Percentiles rank a stretch among this genome's conserved stretches.
phyloP scores from a whole-genome alignment of 1,140 invertebrate genomes.

The Heliothis virescens region DNA sequence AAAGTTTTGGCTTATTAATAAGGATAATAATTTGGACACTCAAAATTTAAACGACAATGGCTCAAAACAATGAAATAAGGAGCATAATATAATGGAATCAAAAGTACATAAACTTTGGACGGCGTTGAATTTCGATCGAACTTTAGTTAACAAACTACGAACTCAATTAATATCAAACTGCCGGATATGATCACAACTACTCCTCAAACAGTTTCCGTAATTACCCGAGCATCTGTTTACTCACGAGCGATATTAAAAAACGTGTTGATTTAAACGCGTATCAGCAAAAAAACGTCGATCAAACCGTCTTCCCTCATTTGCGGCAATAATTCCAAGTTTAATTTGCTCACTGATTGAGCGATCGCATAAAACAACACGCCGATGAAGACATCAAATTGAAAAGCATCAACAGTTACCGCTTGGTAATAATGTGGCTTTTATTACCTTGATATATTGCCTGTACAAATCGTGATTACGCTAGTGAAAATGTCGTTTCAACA shows the following conservation, averaged over 20 bases:
- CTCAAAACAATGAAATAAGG: too few relatives aligned
- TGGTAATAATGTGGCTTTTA: conserved; percentile 78
- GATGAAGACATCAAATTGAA: conserved; percentile 84
- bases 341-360: conserved; percentile 46
- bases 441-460: conserved; percentile 82
- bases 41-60: too few relatives aligned
- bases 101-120: neutral
- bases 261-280: conserved; percentile 23
- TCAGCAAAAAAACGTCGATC: conserved; percentile 34
- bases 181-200: neutral
- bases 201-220: conserved; percentile 2
- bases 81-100: too few relatives aligned
- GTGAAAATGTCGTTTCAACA: conserved; percentile 85
- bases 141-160: neutral
- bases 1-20: neutral
- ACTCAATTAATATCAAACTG: conserved; percentile 4
- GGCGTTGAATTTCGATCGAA: neutral
- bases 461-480: conserved; percentile 83
- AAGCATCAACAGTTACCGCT: conserved; percentile 75
- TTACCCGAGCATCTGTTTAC: conserved; percentile 26
- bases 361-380: conserved; percentile 67
- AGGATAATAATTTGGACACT: too few relatives aligned
- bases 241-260: conserved; percentile 10
- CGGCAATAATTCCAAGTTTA: conserved; percentile 43
- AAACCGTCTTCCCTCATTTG: conserved; percentile 30